Base-by-base conservation (phyloP, 2,888 invertebrate species). In the Cephonodes hylas region DNA sequence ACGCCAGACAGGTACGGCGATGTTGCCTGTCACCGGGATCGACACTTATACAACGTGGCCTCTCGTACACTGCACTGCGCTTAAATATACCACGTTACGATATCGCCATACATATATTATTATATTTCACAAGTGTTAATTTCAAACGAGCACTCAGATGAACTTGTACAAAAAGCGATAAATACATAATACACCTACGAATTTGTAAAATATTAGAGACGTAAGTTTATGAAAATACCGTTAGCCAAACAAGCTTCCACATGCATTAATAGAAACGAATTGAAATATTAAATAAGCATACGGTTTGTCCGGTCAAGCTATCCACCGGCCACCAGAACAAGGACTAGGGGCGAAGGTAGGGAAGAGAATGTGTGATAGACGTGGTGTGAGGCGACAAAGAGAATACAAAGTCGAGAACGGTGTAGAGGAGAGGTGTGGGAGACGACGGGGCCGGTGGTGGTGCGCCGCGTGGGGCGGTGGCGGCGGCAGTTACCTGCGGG, bases 1-100 rank as follows among this genome's bases (percentile, higher is more conserved):
- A 97, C 96, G 85, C 97, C 96, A 85, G 97, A 96, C 93, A 97
- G 94, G 94, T 97, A 98, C 80, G 97, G 97, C 89, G 96, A 97
- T 87, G 97, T 96, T 84, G 97, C 96, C 96, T 97, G 93, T 25
- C 23, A 60, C 46, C 25, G 42, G 15, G 34, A 45, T 42, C 23
- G n/a, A 10, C 46, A 38, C 23, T 38, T 18, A 45, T 59, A 58
- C 18, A n/a, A 48, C 59, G 23, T 23, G 22, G n/a, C 15, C 15
- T 8, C 38, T 13, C 34, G 42, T 15, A 58, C 18, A 45, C 31
- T n/a, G 1, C 23, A 34, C 2, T 46, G 38, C 22, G 8, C 31
- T 46, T 31, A 45, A 20, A 7, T 38, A 46, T 46, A 38, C 22
- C 23, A 20, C 34, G 38, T 34, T 13, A 48, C 15, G 31, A 22